Conservation (phyloP, 23 tunicate species). For the Styela plicata region DNA sequence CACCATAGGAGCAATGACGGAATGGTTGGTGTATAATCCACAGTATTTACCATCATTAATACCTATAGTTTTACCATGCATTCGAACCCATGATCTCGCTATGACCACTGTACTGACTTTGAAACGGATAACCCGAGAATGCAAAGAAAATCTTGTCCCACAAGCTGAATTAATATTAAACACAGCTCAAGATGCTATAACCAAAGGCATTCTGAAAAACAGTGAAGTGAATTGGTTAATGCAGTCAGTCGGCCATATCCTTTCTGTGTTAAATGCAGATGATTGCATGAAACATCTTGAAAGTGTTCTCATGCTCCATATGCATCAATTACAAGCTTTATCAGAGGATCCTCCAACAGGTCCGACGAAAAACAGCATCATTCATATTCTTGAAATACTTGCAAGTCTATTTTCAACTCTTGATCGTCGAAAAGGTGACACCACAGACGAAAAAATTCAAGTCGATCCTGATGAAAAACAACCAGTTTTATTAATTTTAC, state of each 20-base stretch:
- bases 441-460: slow-evolving; percentile 24
- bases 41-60: slow-evolving; percentile 49
- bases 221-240: slow-evolving; percentile 81
- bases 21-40: slow-evolving; percentile 70
- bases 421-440: slow-evolving; percentile 56
- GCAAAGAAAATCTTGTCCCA: slow-evolving; percentile 53
- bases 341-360: slow-evolving; percentile 57
- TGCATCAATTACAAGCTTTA: slow-evolving; percentile 75
- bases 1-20: slow-evolving; percentile 83
- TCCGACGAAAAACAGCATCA: slow-evolving; percentile 74
- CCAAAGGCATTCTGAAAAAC: slow-evolving; percentile 38
- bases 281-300: slow-evolving; percentile 70
- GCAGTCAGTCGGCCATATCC: slow-evolving; percentile 89
- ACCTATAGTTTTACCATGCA: slow-evolving; percentile 71
- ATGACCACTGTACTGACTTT: slow-evolving; percentile 77
- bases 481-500: slow-evolving; percentile 48
- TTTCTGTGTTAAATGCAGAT: slow-evolving; percentile 50
- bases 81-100: slow-evolving; percentile 60
- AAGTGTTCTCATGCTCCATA: slow-evolving; percentile 41
- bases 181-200: slow-evolving; percentile 22
- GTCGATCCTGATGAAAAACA: slow-evolving; percentile 35
- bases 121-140: slow-evolving; percentile 87
- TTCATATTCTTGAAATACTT: slow-evolving; percentile 65
- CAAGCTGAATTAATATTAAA: slow-evolving; percentile 26
- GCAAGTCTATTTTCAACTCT: slow-evolving; percentile 73